Conservation (phyloP, 2,797 vertebrate species). For the Tragopan temminckii region DNA sequence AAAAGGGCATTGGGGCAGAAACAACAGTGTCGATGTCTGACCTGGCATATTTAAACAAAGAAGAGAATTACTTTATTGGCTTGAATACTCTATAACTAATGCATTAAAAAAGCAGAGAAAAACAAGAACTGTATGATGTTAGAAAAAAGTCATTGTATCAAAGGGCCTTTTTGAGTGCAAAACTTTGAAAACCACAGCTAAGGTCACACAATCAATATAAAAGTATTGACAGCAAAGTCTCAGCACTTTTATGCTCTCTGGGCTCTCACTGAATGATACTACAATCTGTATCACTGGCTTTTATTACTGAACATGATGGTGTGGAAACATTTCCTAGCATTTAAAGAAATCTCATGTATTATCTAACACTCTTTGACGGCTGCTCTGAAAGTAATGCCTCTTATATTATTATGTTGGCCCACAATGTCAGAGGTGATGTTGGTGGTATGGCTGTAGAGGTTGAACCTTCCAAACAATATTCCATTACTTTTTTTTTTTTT, state of each 20-base stretch:
- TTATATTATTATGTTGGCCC: neutral
- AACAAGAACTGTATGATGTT: neutral
- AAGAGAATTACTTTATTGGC: conserved; percentile 16
- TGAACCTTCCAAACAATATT: no score
- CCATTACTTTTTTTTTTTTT: no score
- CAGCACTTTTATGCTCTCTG: neutral
- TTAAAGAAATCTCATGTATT: neutral
- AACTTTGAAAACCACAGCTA: conserved; percentile 12
- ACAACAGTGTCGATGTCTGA: conserved; percentile 11
- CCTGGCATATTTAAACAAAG: conserved; percentile 28
- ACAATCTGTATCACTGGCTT: neutral
- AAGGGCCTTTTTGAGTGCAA: neutral
- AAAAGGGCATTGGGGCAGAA: conserved; percentile 13
- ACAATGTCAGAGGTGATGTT: no score
- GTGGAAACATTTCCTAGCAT: neutral
- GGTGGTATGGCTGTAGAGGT: no score
- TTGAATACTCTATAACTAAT: neutral
- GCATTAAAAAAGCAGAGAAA: neutral
- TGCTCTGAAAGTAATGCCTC: neutral
- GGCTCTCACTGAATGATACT: neutral
- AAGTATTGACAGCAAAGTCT: neutral
- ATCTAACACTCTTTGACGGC: neutral
- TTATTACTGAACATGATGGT: neutral
- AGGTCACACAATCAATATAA: neutral
- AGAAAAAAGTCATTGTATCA: neutral